phyloP scores from a whole-genome alignment of 2,888 invertebrate species.

The Octodonta nipae region DNA sequence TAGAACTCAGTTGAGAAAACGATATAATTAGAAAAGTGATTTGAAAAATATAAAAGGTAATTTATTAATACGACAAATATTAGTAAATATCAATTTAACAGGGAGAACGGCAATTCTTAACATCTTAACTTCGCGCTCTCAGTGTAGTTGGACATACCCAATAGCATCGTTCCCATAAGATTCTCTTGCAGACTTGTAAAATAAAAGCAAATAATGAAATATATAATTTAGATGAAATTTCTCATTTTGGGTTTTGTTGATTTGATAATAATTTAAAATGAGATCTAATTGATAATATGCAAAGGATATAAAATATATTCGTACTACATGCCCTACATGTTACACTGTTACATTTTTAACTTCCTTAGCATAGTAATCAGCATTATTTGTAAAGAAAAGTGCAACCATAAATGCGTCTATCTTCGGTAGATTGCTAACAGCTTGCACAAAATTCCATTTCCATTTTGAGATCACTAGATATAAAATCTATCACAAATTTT shows the following conservation, averaged over 20 bases:
- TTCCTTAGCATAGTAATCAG: not conserved
- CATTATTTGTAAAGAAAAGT: not conserved
- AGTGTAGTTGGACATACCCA: constrained; percentile 16
- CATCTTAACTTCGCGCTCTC: constrained; percentile 12
- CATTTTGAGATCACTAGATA: too few relatives aligned
- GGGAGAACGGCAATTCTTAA: too few relatives aligned
- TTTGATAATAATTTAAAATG: too few relatives aligned
- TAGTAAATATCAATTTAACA: too few relatives aligned
- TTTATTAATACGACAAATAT: too few relatives aligned
- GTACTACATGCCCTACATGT: not conserved
- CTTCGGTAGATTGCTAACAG: not conserved
- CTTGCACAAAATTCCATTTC: not conserved
- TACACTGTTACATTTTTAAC: constrained; percentile 5
- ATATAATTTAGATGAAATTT: too few relatives aligned
- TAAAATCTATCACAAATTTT: too few relatives aligned
- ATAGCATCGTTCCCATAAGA: constrained; percentile 12
- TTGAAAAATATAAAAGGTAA: too few relatives aligned
- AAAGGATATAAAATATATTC: not conserved
- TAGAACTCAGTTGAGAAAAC: too few relatives aligned
- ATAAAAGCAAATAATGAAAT: not conserved
- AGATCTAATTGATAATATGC: too few relatives aligned
- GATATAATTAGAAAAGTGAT: too few relatives aligned
- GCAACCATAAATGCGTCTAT: constrained; percentile 2
- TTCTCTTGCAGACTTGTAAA: constrained; percentile 7
- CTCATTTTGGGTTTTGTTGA: too few relatives aligned